Conservation (phyloP, 2,888 invertebrate species). For the Thymelicus acteon region DNA sequence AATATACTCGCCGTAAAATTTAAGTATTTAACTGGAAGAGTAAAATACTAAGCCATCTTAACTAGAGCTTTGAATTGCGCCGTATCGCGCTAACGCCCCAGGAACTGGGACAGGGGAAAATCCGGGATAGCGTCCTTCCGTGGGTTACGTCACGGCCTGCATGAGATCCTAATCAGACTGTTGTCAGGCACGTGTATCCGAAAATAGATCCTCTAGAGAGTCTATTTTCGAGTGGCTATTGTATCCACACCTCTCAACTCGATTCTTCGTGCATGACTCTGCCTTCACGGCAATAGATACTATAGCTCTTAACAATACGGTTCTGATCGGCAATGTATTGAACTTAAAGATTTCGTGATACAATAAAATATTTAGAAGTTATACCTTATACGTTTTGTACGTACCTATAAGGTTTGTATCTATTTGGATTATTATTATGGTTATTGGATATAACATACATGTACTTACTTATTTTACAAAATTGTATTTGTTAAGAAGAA, state of each 20-base stretch:
- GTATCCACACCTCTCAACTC: slow-evolving; percentile 22
- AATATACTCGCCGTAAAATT: not conserved
- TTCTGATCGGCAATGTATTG: slow-evolving; percentile 20
- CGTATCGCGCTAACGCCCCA: not conserved
- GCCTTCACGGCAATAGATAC: not conserved
- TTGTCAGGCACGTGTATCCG: slow-evolving; percentile 27
- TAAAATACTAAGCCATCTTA: not conserved
- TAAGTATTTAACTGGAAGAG: not conserved
- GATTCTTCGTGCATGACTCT: slow-evolving; percentile 16
- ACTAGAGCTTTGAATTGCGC: slow-evolving; percentile 1
- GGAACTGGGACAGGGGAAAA: slow-evolving; percentile 1
- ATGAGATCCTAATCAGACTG: slow-evolving; percentile 30
- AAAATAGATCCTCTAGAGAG: slow-evolving; percentile 23
- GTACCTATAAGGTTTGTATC: no score
- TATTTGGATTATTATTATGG: no score
- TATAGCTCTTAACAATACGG: slow-evolving; percentile 19
- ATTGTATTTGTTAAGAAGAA: no score
- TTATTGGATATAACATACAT: no score
- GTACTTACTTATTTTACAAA: no score
- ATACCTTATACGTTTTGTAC: not conserved
- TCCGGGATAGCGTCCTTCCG: not conserved
- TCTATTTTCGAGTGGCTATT: slow-evolving; percentile 23
- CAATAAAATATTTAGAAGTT: not conserved
- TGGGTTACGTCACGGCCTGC: slow-evolving; percentile 21
- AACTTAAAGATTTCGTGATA: not conserved